Evolutionary conservation across 2,888 invertebrate genomes (phyloP).

Genomic region (Mantis religiosa): DNA sequence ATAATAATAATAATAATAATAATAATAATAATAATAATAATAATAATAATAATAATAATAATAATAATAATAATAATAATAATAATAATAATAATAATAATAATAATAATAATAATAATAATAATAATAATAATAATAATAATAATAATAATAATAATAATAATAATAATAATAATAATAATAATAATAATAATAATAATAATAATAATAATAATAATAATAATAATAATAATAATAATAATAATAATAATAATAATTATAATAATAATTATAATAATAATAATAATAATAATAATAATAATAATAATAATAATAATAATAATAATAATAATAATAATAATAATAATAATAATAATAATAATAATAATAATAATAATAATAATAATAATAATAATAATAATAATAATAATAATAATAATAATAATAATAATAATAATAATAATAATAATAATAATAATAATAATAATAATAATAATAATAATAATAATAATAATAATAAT

Average conservation of each 20-base stretch:
- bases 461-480: neutral
- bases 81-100: neutral
- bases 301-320: too few species aligned
- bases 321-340: too few species aligned
- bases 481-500: neutral
- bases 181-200: neutral
- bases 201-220: neutral
- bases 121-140: neutral
- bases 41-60: neutral
- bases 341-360: too few species aligned
- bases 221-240: too few species aligned
- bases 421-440: neutral
- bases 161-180: neutral
- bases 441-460: neutral
- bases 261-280: too few species aligned
- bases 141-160: neutral
- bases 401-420: neutral
- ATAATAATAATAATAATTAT: too few species aligned
- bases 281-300: too few species aligned
- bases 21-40: neutral
- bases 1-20: neutral
- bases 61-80: neutral
- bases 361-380: too few species aligned
- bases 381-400: neutral
- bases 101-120: neutral